Evolutionary conservation across 2,113 vertebrate genomes (phyloP).

Genomic region (Hippocampus comes): DNA sequence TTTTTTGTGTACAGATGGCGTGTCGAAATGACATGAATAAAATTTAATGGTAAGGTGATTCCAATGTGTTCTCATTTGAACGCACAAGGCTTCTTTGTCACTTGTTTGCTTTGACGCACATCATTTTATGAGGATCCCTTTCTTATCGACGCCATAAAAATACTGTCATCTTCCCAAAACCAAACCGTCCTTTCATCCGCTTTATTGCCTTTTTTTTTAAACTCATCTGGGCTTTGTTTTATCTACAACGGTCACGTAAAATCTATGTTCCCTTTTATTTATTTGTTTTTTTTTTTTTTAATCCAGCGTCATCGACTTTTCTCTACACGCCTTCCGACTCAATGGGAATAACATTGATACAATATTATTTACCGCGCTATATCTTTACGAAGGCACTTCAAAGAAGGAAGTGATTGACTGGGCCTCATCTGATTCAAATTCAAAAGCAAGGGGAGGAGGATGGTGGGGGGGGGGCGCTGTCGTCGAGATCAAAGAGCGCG

Average conservation of each 20-base stretch:
- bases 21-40: not conserved
- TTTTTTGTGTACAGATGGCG: not conserved
- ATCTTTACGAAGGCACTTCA: constrained; percentile 58
- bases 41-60: not conserved
- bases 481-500: not conserved
- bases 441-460: constrained; percentile 1
- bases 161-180: not conserved
- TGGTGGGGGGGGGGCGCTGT: constrained; percentile 1
- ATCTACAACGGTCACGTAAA: not conserved
- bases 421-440: constrained; percentile 13
- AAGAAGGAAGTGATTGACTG: constrained; percentile 17
- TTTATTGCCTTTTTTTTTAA: not conserved
- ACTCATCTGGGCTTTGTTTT: not conserved
- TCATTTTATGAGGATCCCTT: constrained; percentile 28
- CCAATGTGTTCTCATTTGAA: not conserved
- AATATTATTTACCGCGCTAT: constrained; percentile 28
- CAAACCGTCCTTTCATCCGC: not conserved
- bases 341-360: constrained; percentile 6
- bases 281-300: not conserved
- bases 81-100: constrained; percentile 13
- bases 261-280: not conserved
- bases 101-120: constrained; percentile 2
- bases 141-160: constrained; percentile 14
- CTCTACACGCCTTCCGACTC: not conserved
- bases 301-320: not conserved